Evolutionary conservation across 2,797 vertebrate genomes (phyloP), one percentile per base, ranked within the genome.

Genomic region (Lates japonicus): DNA sequence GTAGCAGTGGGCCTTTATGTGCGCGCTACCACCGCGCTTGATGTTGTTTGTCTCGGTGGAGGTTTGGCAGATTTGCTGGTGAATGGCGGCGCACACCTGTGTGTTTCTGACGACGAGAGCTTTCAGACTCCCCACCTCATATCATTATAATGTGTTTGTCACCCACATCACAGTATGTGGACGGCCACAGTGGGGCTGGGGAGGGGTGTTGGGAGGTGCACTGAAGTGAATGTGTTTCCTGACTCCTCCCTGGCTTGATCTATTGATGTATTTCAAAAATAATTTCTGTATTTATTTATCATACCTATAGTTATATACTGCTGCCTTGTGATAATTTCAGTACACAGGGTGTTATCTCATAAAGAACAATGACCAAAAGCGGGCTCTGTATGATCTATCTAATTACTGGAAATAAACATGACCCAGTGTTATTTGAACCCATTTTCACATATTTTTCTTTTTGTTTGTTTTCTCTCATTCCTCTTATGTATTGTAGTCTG

Each of bases 31-130:
- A n/a, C n/a, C 29, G 11, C 46, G 0, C 29, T 37, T n/a, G 60
- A 19, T 83, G 84, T 79, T 49, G 70, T 70, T 78, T 37, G n/a
- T n/a, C n/a, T n/a, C n/a, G 19, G 29, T 17, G 35, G n/a, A 33
- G n/a, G 42, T 79, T 71, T 48, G 57, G 17, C 57, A 63, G 64
- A 16, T 61, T 31, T 54, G 17, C 22, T 75, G n/a, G 33, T 69
- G 67, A 65, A 46, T 19, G 41, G 22, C 5, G 35, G 1, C 13
- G 49, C n/a, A 67, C n/a, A 33, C 70, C 63, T 74, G 42, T 31
- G 37, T 19, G 33, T 39, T n/a, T 48, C 37, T 66, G 79, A 82
- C 2, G 4, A n/a, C 54, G 8, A 16, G 11, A 41, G 57, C 57
- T 52, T 31, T 70, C 5, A 44, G 25, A 39, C 52, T n/a, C 22